phyloP scores from a whole-genome alignment of 2,888 invertebrate species.

The Nezara viridula region DNA sequence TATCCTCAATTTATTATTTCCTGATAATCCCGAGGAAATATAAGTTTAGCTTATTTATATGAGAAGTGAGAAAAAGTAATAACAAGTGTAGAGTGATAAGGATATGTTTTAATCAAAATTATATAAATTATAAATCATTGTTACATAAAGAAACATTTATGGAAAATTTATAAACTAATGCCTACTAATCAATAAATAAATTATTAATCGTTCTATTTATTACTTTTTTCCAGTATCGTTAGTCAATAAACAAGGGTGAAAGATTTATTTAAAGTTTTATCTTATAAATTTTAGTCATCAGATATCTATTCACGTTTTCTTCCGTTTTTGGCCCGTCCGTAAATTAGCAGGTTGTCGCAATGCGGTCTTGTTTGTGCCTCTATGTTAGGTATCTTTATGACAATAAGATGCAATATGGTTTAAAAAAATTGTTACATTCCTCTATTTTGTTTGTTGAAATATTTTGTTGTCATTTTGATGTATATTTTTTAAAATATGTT shows the following conservation, averaged over 20 bases:
- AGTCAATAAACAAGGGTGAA: background rate
- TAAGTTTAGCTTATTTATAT: background rate
- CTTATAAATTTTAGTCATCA: background rate
- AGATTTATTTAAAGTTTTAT: background rate
- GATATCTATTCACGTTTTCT: background rate
- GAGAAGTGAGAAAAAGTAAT: background rate
- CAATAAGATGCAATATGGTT: background rate
- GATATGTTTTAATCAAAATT: no score
- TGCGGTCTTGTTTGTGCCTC: slow-evolving; percentile 6
- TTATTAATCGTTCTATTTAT: no score
- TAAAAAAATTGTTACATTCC: no score
- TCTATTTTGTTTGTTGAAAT: no score
- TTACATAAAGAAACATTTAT: background rate
- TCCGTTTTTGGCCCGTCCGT: background rate
- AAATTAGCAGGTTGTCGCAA: background rate
- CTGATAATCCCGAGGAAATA: no score
- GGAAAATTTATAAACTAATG: no score
- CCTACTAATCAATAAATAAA: no score
- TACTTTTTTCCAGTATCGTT: no score
- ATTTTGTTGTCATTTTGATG: no score
- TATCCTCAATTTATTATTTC: no score
- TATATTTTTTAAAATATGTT: background rate
- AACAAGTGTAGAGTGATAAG: no score
- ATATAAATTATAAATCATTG: background rate
- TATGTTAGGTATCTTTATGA: background rate